A percentile compares a stretch with the other conserved stretches of the same genome.
Evolutionary conservation across 2,888 invertebrate species (phyloP).

Genomic region (Miltochrista miniata): DNA sequence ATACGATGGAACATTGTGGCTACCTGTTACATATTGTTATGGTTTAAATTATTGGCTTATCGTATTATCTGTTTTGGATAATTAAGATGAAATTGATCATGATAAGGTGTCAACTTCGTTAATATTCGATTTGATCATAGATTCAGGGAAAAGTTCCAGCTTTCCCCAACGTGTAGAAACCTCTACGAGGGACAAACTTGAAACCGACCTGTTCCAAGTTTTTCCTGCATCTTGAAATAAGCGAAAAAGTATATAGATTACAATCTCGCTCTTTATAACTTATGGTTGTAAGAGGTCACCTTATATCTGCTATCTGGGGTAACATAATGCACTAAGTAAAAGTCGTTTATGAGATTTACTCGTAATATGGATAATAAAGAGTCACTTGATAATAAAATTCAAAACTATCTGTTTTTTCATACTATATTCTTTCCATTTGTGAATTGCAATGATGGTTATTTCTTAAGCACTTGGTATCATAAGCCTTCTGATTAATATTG

Average conservation of each 20-base stretch:
- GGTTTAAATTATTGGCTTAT: too few relatives aligned
- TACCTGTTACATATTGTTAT: too few relatives aligned
- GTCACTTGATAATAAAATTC: neutral
- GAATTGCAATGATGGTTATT: too few relatives aligned
- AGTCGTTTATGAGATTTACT: neutral
- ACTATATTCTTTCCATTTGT: too few relatives aligned
- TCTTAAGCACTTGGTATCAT: too few relatives aligned
- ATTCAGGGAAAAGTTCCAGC: neutral
- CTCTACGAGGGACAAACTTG: too few relatives aligned
- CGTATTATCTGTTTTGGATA: too few relatives aligned
- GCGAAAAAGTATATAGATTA: conserved; percentile 4
- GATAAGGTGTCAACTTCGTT: too few relatives aligned
- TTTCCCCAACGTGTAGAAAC: too few relatives aligned
- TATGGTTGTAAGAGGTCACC: conserved; percentile 4
- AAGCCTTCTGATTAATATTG: neutral
- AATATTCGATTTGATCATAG: too few relatives aligned
- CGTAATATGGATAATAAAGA: neutral
- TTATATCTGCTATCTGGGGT: conserved; percentile 1
- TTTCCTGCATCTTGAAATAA: conserved; percentile 1
- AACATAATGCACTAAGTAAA: neutral
- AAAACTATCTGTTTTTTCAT: neutral
- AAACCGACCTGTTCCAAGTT: conserved; percentile 1
- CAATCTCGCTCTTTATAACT: conserved; percentile 4
- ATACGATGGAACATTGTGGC: too few relatives aligned
- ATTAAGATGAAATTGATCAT: too few relatives aligned